Evolutionary conservation across 2,888 invertebrate genomes (phyloP).

Genomic region (Syrista parreyssii): DNA sequence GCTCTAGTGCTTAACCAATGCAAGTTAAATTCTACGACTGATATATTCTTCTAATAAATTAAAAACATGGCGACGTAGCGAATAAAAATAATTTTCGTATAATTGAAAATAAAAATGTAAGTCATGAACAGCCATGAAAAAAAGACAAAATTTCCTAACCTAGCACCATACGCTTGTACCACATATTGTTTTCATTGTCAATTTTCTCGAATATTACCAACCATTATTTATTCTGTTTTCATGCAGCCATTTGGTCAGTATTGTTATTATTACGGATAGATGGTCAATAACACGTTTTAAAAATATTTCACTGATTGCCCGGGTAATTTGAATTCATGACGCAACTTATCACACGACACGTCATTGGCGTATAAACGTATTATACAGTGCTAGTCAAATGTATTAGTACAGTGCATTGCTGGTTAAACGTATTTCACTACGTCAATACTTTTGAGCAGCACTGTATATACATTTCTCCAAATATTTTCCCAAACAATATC

Average conservation of each 20-base stretch:
- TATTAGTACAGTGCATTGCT: too few relatives aligned
- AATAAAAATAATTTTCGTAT: neutral
- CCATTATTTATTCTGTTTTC: neutral
- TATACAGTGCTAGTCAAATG: too few relatives aligned
- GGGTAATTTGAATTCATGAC: neutral
- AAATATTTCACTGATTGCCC: neutral
- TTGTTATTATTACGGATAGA: neutral
- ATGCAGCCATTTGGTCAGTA: neutral
- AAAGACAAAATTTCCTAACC: neutral
- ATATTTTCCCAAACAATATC: too few relatives aligned
- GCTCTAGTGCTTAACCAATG: neutral
- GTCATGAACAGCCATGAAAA: too few relatives aligned
- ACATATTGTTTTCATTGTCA: neutral
- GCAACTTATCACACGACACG: neutral
- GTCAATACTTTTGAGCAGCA: too few relatives aligned
- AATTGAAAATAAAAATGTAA: neutral
- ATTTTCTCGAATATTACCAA: neutral
- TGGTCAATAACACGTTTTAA: neutral
- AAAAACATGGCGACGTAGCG: neutral
- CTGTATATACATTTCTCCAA: too few relatives aligned
- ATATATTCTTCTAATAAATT: neutral
- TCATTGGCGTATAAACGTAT: neutral
- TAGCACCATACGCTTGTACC: neutral
- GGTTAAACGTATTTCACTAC: too few relatives aligned
- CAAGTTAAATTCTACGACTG: neutral